phyloP scores from a whole-genome alignment of 2,888 invertebrate genomes.

The Frankliniella intonsa region DNA sequence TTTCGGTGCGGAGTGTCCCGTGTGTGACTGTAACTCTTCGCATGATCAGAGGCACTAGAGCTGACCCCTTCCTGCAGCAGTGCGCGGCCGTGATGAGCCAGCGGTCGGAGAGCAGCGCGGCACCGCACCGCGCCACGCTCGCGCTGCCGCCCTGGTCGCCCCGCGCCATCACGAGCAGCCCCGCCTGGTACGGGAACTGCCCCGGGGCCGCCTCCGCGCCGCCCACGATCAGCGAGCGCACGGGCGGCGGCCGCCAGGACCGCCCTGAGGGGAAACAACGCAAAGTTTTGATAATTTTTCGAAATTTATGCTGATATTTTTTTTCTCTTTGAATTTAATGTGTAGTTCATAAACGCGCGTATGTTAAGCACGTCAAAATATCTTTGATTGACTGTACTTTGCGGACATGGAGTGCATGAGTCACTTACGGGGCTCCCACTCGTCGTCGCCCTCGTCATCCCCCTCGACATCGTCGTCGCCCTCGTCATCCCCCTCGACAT shows the following conservation, averaged over 20 bases:
- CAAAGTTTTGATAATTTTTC: not conserved
- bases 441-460: not conserved
- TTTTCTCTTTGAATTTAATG: not conserved
- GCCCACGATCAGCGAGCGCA: not conserved
- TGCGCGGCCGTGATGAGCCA: conserved; percentile 19
- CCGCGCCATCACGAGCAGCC: not conserved
- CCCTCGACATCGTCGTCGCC: not conserved
- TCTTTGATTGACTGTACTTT: no score
- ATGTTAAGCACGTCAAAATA: no score
- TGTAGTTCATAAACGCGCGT: no score
- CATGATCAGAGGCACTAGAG: no score
- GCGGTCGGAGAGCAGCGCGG: not conserved
- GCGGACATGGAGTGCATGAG: no score
- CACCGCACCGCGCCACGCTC: not conserved
- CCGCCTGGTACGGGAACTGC: conserved; percentile 20
- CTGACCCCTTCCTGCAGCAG: not conserved
- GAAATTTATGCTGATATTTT: not conserved
- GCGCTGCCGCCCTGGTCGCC: not conserved
- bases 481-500: not conserved
- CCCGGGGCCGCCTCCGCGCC: not conserved
- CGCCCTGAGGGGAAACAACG: not conserved
- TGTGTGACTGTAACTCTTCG: no score
- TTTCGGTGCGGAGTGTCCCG: no score
- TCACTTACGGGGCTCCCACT: no score
- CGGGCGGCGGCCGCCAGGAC: no score